Percentiles rank a stretch among this genome's conserved stretches.
phyloP scores from a whole-genome alignment of 1,140 invertebrate genomes.

The Aricia agestis region DNA sequence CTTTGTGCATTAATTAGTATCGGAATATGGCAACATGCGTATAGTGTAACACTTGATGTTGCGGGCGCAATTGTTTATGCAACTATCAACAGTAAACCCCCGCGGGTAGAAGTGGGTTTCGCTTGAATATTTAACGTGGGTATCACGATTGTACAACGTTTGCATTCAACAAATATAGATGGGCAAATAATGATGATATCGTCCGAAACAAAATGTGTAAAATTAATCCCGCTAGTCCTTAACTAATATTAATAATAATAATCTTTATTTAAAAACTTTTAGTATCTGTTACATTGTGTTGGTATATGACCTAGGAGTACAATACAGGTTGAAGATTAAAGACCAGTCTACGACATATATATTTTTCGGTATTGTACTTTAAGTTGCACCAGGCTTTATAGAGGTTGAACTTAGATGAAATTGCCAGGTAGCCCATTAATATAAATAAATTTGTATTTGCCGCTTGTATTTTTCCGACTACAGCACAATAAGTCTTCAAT shows the following conservation, averaged over 20 bases:
- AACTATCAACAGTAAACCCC: slow-evolving; percentile 14
- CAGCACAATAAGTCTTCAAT: background rate
- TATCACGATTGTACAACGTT: background rate
- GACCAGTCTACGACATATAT: too few relatives aligned
- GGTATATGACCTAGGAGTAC: too few relatives aligned
- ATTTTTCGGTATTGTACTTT: too few relatives aligned
- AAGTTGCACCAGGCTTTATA: too few relatives aligned
- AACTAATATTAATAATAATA: too few relatives aligned
- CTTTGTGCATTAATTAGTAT: slow-evolving; percentile 50
- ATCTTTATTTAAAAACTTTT: too few relatives aligned
- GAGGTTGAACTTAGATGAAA: too few relatives aligned
- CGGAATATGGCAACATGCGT: slow-evolving; percentile 29
- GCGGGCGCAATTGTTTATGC: background rate
- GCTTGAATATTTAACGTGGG: slow-evolving; percentile 9
- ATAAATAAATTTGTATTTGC: too few relatives aligned
- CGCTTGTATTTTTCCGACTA: background rate
- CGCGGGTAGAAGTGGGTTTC: slow-evolving; percentile 2
- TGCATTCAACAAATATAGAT: slow-evolving; percentile 18
- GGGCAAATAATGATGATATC: slow-evolving; percentile 26
- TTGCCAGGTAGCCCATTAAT: too few relatives aligned
- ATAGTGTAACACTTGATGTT: slow-evolving; percentile 14
- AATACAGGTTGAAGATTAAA: too few relatives aligned
- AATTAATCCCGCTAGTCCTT: slow-evolving; percentile 8
- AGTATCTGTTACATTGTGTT: too few relatives aligned
- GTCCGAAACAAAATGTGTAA: slow-evolving; percentile 10